Evolutionary conservation across 2,797 vertebrate genomes (phyloP), one percentile per base, ranked within the genome.

Genomic region (Gymnoscopelus braueri): DNA sequence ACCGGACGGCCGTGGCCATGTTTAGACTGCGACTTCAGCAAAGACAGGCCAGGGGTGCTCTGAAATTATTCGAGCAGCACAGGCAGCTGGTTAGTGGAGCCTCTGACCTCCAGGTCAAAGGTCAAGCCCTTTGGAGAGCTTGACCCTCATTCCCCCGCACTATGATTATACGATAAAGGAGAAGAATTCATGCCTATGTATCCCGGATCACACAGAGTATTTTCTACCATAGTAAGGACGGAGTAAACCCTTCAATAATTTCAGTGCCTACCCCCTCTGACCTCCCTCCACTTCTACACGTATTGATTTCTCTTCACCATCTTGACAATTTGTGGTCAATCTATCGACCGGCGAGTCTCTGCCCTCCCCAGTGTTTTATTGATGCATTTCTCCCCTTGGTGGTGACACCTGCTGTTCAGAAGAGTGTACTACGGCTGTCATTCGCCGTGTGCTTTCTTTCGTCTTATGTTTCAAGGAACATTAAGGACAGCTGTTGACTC

Each of bases 401-500:
- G 79, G 74, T 58, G 89, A 77, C 91, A 78, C 82, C 89, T 90
- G 80, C 84, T 88, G 89, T 32, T 58, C 0, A 68, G 15, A 78
- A 13, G 8, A 7, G 47, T 2, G 65, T n/a, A 90, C 64, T 89
- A 63, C 83, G 0, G 51, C 62, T 54, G 29, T 14, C 48, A 44
- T 44, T 61, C 57, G 62, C 26, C 8, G 35, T 8, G 35, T 47
- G 63, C 60, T 24, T 19, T 35, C 32, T 61, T 35, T 29, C 8
- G 4, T 51, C 12, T 24, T 13, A 71, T 13, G 53, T 47, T 71
- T 50, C 1, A 24, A 57, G 50, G 59, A 62, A 23, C 49, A 65
- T 3, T 23, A 69, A 12, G 53, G 71, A 60, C 2, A 4, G 50
- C 50, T 15, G 50, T 13, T 13, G 50, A 13, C 50, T 13, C 12